These are phyloP conservation scores for Basileuterus tristriatus DNA, from an alignment of 2,797 vertebrate genomes.

Conservation along the genomic window DNA sequence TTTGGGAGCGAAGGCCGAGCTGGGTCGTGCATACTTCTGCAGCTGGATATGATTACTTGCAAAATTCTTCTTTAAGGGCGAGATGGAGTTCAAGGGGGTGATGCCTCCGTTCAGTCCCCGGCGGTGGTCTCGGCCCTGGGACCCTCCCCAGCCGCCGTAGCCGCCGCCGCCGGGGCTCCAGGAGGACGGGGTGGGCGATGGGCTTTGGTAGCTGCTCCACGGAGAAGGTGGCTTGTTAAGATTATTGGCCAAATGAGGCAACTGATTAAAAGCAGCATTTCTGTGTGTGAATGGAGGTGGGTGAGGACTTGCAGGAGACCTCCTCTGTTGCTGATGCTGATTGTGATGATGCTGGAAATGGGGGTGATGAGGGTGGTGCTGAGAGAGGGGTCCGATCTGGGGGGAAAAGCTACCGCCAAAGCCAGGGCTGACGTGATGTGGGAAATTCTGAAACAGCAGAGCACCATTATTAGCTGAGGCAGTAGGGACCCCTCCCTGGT, in stretches of 20 bases:
- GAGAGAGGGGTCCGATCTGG: slow-evolving; percentile 95
- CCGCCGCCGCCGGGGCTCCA: slow-evolving; percentile 95
- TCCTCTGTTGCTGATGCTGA: slow-evolving; percentile 95
- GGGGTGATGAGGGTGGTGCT: slow-evolving; percentile 95
- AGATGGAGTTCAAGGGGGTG: slow-evolving; percentile 94
- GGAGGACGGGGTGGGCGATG: slow-evolving; percentile 93
- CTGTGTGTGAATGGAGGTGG: slow-evolving; percentile 93
- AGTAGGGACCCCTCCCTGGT: slow-evolving; percentile 86
- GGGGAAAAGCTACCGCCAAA: slow-evolving; percentile 97
- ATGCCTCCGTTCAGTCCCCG: slow-evolving; percentile 92
- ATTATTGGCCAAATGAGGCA: slow-evolving; percentile 93
- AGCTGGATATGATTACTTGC: slow-evolving; percentile 95
- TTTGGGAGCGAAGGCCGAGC: slow-evolving; percentile 93
- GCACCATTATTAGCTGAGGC: slow-evolving; percentile 93
- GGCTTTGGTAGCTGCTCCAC: slow-evolving; percentile 98
- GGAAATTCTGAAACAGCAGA: slow-evolving; percentile 98
- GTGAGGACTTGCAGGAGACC: slow-evolving; percentile 94
- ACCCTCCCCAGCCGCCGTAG: slow-evolving; percentile 94
- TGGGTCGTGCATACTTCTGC: slow-evolving; percentile 96
- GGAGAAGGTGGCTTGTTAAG: slow-evolving; percentile 95
- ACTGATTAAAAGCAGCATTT: slow-evolving; percentile 93
- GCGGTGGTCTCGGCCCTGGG: slow-evolving; percentile 95
- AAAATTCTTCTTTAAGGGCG: slow-evolving; percentile 97
- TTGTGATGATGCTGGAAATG: slow-evolving; percentile 96
- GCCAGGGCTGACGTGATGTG: slow-evolving; percentile 93